These are phyloP conservation scores for Drosophila pruinosa DNA, from an alignment of 1,140 invertebrate species.

Conservation along the genomic window DNA sequence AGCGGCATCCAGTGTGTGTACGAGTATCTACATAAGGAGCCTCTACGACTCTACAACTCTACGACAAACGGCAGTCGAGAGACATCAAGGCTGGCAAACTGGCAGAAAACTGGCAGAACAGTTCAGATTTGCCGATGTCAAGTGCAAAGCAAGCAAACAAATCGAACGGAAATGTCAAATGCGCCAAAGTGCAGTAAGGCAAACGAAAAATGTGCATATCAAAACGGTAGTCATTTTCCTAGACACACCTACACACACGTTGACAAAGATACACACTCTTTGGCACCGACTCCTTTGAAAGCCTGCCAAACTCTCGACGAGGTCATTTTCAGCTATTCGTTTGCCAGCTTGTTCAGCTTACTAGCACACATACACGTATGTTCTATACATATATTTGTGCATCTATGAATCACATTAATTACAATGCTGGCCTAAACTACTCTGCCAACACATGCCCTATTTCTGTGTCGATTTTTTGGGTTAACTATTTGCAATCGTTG, in stretches of 20 bases:
- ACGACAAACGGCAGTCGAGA: no score
- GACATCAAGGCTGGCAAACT: background rate
- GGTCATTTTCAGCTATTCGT: constrained; percentile 50
- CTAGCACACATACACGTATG: no score
- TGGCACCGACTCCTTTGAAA: constrained; percentile 2
- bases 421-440: constrained; percentile 32
- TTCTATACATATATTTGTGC: constrained; percentile 43
- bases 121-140: constrained; percentile 32
- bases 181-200: constrained; percentile 75
- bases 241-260: background rate
- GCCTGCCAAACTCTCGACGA: constrained; percentile 13
- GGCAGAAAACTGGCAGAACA: background rate
- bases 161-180: constrained; percentile 82
- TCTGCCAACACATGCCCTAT: background rate
- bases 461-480: background rate
- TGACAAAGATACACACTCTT: background rate
- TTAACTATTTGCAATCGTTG: background rate
- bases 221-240: constrained; percentile 41
- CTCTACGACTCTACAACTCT: no score
- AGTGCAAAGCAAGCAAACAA: constrained; percentile 67
- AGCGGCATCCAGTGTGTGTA: background rate
- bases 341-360: constrained; percentile 11
- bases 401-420: constrained; percentile 60
- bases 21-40: background rate
- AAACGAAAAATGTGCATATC: constrained; percentile 60